Evolutionary conservation across 1,140 invertebrate species (phyloP).

Genomic region (Arion vulgaris): DNA sequence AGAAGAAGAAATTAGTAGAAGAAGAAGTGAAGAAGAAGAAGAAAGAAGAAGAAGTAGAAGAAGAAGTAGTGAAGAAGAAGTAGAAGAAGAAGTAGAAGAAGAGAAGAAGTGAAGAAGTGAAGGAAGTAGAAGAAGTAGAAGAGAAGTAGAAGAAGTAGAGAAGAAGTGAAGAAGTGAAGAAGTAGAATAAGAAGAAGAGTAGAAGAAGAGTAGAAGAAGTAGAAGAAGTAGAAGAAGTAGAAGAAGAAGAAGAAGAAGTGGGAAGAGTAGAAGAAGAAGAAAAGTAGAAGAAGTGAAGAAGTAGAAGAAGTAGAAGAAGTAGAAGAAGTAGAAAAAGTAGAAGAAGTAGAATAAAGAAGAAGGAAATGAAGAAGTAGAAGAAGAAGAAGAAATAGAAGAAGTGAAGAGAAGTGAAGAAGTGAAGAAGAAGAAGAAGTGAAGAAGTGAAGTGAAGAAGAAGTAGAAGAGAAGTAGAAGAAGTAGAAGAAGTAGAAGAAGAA

Average conservation of each 20-base stretch:
- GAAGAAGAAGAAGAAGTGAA: neutral
- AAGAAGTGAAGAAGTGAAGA: no score
- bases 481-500: neutral
- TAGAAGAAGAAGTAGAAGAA: neutral
- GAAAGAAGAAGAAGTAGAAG: neutral
- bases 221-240: neutral
- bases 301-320: conserved; percentile 2
- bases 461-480: neutral
- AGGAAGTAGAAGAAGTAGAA: neutral
- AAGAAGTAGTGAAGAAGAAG: no score
- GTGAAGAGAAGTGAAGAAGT: neutral
- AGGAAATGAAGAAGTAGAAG: no score
- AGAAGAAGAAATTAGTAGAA: neutral
- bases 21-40: neutral
- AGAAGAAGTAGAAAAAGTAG: neutral
- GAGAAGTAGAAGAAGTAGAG: no score
- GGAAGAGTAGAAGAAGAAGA: neutral
- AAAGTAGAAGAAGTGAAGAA: neutral
- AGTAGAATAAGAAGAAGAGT: no score
- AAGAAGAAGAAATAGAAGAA: neutral
- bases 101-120: neutral
- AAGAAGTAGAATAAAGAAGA: neutral
- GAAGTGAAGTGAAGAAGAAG: neutral
- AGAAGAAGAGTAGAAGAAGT: no score
- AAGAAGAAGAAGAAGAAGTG: neutral